phyloP scores from a whole-genome alignment of 2,113 vertebrate genomes.

The Sphyrna mokarran region DNA sequence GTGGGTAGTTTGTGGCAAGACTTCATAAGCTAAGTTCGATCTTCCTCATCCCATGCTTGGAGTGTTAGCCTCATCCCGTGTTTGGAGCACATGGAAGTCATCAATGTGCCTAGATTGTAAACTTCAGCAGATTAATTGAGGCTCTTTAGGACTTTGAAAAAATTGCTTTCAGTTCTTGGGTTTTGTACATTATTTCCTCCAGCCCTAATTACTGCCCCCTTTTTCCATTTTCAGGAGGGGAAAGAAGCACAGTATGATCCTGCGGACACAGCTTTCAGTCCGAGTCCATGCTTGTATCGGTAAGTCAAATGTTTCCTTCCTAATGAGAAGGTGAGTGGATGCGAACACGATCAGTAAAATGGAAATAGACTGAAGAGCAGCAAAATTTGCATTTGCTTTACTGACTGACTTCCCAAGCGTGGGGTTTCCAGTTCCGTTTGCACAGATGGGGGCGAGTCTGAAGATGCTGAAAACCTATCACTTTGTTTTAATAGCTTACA shows the following conservation, averaged over 20 bases:
- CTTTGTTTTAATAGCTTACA: not conserved
- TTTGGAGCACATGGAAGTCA: not conserved
- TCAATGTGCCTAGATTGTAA: not conserved
- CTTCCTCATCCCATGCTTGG: not conserved
- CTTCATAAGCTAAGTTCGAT: not conserved
- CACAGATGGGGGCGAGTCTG: not conserved
- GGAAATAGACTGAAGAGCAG: not conserved
- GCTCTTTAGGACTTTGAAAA: not conserved
- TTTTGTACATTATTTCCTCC: not conserved
- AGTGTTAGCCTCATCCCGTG: not conserved
- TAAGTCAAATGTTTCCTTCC: slow-evolving; percentile 60
- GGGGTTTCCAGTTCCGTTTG: not conserved
- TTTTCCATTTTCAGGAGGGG: slow-evolving; percentile 60
- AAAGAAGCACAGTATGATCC: slow-evolving; percentile 86
- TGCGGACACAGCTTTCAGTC: slow-evolving; percentile 85
- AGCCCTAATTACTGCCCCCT: slow-evolving; percentile 37
- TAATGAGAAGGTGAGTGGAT: not conserved
- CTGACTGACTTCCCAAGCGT: not conserved
- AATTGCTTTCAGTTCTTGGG: not conserved
- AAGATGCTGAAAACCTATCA: not conserved
- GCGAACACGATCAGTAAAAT: not conserved
- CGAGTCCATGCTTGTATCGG: slow-evolving; percentile 91
- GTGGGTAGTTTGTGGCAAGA: not conserved
- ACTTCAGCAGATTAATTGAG: no score
- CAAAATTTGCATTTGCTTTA: not conserved